A percentile compares a stretch with the other conserved stretches of the same genome.
Evolutionary conservation across 2,888 invertebrate genomes (phyloP).

Genomic region (Caenorhabditis uteleia): DNA sequence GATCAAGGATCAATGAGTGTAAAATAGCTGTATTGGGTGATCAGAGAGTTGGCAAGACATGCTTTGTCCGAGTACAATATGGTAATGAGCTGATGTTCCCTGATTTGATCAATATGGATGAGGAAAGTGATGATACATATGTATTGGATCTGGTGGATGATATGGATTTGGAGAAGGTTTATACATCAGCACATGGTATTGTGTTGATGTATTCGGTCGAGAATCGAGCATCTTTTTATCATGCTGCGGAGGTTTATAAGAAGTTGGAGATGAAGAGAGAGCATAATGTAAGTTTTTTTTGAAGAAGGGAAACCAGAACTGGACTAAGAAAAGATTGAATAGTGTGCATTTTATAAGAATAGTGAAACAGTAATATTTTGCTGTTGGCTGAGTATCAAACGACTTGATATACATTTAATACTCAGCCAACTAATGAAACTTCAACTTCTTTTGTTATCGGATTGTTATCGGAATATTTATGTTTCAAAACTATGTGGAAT

Average conservation of each 20-base stretch:
- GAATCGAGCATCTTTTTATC: conserved; percentile 41
- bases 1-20: conserved; percentile 38
- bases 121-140: conserved; percentile 24
- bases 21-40: conserved; percentile 49
- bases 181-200: conserved; percentile 36
- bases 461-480: neutral
- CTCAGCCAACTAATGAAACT: too few species aligned
- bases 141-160: conserved; percentile 44
- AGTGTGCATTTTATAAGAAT: neutral
- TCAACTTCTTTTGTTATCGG: too few species aligned
- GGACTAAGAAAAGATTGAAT: neutral
- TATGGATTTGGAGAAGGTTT: conserved; percentile 23
- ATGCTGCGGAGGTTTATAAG: conserved; percentile 35
- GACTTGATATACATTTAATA: too few species aligned
- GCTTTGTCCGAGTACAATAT: conserved; percentile 42
- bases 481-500: too few species aligned
- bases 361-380: too few species aligned
- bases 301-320: too few species aligned
- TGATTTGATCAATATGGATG: conserved; percentile 21
- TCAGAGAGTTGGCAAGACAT: conserved; percentile 48
- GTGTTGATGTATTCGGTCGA: conserved; percentile 43
- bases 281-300: conserved; percentile 27
- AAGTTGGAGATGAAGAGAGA: conserved; percentile 19
- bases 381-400: too few species aligned
- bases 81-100: conserved; percentile 46